A percentile compares a stretch with the other conserved stretches of the same genome.
Conservation (phyloP, 2,797 vertebrate genomes). For the Acropternis orthonyx region DNA sequence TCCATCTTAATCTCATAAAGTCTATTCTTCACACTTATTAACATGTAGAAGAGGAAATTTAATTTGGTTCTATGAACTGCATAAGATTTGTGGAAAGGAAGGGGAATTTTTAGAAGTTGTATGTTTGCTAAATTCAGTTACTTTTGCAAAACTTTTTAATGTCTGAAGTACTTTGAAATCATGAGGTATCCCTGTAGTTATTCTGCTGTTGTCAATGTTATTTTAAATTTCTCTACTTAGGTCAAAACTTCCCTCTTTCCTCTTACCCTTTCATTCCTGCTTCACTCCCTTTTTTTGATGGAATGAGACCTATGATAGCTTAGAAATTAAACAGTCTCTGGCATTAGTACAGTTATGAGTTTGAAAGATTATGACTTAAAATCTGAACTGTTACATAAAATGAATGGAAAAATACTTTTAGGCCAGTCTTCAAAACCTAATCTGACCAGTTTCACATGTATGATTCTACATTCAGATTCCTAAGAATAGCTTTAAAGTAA, state of each 20-base stretch:
- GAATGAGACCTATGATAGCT: neutral
- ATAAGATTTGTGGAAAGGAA: neutral
- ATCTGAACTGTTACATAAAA: neutral
- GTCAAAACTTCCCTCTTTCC: neutral
- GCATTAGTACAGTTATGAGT: neutral
- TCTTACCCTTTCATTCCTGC: neutral
- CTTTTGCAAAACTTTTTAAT: neutral
- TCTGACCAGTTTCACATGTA: neutral
- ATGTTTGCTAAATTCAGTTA: neutral
- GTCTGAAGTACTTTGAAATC: neutral
- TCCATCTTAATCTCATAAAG: neutral
- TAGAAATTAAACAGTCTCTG: neutral
- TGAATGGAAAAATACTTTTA: neutral
- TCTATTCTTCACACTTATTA: neutral
- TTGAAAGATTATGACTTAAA: neutral
- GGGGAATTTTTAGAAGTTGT: neutral
- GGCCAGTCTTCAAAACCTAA: neutral
- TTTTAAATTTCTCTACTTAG: neutral
- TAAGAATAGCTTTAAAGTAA: neutral
- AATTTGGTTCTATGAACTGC: neutral
- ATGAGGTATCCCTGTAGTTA: neutral
- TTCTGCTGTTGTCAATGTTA: neutral
- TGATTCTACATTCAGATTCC: neutral
- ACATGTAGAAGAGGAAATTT: neutral
- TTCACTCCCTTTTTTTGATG: fast-evolving